Percentiles rank a stretch among this genome's conserved stretches.
Evolutionary conservation across 2,888 invertebrate species (phyloP).

Genomic region (Conomelus anceps): DNA sequence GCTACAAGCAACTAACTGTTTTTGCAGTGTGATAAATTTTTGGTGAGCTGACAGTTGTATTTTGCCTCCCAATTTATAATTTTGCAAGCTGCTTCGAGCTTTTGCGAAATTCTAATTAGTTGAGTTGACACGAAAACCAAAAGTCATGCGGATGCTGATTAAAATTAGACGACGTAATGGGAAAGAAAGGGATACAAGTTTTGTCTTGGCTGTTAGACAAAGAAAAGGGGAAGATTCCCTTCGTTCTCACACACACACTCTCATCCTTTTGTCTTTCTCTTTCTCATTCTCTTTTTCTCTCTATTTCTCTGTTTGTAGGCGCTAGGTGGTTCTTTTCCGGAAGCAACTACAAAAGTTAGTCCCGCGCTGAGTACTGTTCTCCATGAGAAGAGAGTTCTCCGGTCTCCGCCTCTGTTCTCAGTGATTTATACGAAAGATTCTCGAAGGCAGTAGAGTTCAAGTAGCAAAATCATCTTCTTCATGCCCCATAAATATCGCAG

Average conservation of each 20-base stretch:
- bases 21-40: background rate
- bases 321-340: background rate
- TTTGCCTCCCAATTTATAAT: background rate
- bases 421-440: conserved; percentile 20
- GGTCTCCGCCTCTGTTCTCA: background rate
- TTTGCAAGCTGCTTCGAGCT: background rate
- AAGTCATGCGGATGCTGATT: background rate
- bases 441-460: conserved; percentile 28
- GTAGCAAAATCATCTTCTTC: conserved; percentile 32
- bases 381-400: background rate
- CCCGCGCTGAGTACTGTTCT: conserved; percentile 4
- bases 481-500: conserved; percentile 16
- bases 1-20: background rate
- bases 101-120: background rate
- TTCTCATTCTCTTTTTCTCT: background rate
- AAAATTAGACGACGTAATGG: background rate
- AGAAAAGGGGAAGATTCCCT: too few species aligned
- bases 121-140: background rate
- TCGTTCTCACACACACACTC: too few species aligned
- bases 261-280: background rate
- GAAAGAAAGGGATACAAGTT: background rate
- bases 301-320: background rate
- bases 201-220: too few species aligned
- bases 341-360: conserved; percentile 14
- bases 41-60: background rate